phyloP scores from a whole-genome alignment of 2,113 vertebrate species.

The Gallinago media region DNA sequence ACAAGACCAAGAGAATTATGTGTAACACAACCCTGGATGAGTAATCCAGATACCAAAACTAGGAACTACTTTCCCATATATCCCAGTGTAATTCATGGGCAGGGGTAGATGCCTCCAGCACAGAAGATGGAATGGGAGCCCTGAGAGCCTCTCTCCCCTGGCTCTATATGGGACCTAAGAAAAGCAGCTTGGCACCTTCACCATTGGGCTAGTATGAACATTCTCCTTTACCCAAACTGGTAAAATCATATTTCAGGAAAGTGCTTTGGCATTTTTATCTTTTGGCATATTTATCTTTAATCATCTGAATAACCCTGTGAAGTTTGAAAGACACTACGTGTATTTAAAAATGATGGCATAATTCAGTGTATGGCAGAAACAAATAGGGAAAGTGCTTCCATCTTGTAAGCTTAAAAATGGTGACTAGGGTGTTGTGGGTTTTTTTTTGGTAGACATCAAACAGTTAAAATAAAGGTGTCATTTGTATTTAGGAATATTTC shows the following conservation, averaged over 20 bases:
- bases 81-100: not conserved
- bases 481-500: not conserved
- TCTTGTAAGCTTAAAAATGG: not conserved
- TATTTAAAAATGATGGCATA: not conserved
- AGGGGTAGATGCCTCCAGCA: not conserved
- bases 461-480: not conserved
- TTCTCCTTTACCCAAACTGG: not conserved
- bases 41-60: not conserved
- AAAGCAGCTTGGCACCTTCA: not conserved
- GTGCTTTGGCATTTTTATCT: not conserved
- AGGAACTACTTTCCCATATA: not conserved
- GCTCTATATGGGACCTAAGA: not conserved
- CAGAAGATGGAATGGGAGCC: not conserved
- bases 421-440: accelerated
- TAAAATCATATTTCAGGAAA: not conserved
- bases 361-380: not conserved
- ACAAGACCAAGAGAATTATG: not conserved
- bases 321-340: not conserved
- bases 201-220: not conserved
- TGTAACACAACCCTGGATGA: not conserved
- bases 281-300: not conserved
- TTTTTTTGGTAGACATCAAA: not conserved
- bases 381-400: not conserved
- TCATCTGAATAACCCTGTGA: not conserved
- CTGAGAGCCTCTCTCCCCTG: not conserved